Evolutionary conservation across 2,888 invertebrate species (phyloP), one percentile per base, ranked within the genome.

Genomic region (Acleris sparsana): DNA sequence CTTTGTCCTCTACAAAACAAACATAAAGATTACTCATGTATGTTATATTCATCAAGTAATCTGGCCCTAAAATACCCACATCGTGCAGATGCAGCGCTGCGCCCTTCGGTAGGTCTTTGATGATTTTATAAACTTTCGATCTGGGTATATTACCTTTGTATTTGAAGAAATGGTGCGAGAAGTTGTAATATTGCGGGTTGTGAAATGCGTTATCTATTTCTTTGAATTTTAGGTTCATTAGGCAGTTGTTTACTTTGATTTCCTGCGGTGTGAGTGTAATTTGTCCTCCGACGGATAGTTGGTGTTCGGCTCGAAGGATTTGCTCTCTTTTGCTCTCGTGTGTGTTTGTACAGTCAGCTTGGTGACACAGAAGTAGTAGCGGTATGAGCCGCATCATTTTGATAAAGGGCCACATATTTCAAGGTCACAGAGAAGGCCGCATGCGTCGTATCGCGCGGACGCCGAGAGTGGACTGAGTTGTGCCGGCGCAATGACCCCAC

Each of bases 71-170:
- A 0, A 95, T 84, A 0, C 95, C 95, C 66, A 94, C 94, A 70
- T 96, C 94, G 76, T 96, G 96, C 0, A 94, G 90, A 79, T 96
- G 97, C 16, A 96, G 82, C 0, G 94, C 94, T 0, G 94, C 95
- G 4, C 96, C 97, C 86, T 97, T 97, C 0, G 97, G 97, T 93
- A 97, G 93, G 44, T 84, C 84, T 69, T 93, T 89, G 13, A 97
- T 93, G 7, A 96, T 90, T 71, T 93, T 83, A 76, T 95, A 96
- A 0, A 97, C 94, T 68, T 93, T 89, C 0, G 96, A 96, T 0
- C 88, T 72, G 6, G 93, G 87, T 52, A 97, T 95, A 17, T 87
- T 80, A 1, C 92, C 76, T 74, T 94, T 94, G 2, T 94, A 94
- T 1, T 88, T 79, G 76, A 96, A 94, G 74, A 95, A 95, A 78